Evolutionary conservation across 2,113 vertebrate species (phyloP), one percentile per base, ranked within the genome.

Genomic region (Phodopus roborovskii): DNA sequence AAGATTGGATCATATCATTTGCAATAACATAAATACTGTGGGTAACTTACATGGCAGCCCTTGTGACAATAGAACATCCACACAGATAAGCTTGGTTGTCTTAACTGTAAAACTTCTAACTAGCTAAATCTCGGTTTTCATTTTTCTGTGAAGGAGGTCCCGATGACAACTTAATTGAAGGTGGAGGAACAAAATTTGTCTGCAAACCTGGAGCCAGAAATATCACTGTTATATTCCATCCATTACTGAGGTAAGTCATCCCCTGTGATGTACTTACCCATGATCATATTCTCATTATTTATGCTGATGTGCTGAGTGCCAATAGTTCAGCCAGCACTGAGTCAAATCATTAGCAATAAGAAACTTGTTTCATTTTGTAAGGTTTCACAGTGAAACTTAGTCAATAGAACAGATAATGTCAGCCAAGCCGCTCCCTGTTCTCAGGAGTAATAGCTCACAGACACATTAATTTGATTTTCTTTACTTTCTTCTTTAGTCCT

Each of bases 141-240:
- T 91, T 36, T 11, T 89, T 60, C 96, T 97, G 0, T 97, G 96
- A 94, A 99, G 99, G 99, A 90, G 99, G 99, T 42, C 99, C 99
- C 4, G 99, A 99, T 96, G 99, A 99, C 98, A 99, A 99, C 98
- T 99, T 99, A 98, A 99, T 99, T 42, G 99, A 99, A 98, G 99
- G 99, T 70, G 99, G 99, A 0, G 99, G 99, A 97, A 99, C 99
- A 97, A 99, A 99, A 97, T 99, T 99, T 98, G 99, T 99, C 93
- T 99, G 99, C 97, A 99, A 99, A 97, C 99, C 99, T 0, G 99
- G 99, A 97, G 99, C 99, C 73, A 99, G 99, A 96, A 99, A 99
- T 97, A 99, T 99, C 96, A 99, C 99, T 0, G 98, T 99, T 94
- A 99, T 99, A 98, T 99, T 99, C 92, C 99, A 99, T 97, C 99